Conservation (phyloP, 2,797 vertebrate species). For the Numenius phaeopus region DNA sequence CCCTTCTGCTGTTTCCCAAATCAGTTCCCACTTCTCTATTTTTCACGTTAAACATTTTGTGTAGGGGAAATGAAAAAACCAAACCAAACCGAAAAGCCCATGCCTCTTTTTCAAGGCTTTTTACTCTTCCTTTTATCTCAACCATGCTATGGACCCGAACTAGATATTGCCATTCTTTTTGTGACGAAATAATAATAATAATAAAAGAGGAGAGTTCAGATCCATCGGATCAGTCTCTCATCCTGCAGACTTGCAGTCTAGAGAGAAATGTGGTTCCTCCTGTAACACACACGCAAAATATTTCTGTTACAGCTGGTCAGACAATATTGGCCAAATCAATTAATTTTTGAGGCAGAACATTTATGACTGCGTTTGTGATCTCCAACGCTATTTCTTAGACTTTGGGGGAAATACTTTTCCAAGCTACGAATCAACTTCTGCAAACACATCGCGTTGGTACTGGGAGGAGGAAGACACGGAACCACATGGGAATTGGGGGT, state of each 20-base stretch:
- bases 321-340: accelerated
- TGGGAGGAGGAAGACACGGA: not conserved
- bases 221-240: accelerated
- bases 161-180: accelerated
- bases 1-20: not conserved
- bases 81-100: not conserved
- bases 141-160: accelerated
- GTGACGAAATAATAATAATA: not conserved
- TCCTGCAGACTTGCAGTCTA: accelerated
- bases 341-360: accelerated
- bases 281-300: accelerated
- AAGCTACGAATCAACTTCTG: not conserved
- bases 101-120: not conserved
- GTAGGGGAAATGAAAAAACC: too few species aligned
- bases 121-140: not conserved
- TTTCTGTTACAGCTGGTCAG: not conserved
- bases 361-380: accelerated
- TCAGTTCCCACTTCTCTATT: not conserved
- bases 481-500: not conserved
- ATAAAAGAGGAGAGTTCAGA: too few species aligned
- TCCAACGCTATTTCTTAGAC: accelerated
- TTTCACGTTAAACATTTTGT: not conserved
- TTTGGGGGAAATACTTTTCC: not conserved
- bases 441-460: not conserved
- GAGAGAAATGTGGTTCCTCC: accelerated